Evolutionary conservation across 2,888 invertebrate genomes (phyloP).

Genomic region (Diabrotica balteata): DNA sequence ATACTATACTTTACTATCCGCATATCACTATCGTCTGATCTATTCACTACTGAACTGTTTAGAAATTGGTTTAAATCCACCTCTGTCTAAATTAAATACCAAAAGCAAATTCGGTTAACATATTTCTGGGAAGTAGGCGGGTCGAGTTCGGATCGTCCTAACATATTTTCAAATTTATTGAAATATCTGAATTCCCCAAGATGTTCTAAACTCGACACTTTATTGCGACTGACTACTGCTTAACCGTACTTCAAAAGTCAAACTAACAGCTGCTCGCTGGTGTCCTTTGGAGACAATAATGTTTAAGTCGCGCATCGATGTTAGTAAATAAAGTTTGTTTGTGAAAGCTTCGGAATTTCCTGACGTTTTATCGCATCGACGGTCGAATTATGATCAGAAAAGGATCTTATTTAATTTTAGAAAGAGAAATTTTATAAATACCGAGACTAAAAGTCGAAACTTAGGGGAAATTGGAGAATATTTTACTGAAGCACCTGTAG

Average conservation of each 20-base stretch:
- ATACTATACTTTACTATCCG: no score
- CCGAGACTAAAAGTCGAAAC: no score
- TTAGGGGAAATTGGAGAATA: no score
- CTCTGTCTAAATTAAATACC: neutral
- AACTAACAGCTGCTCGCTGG: conserved; percentile 1
- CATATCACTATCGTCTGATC: no score
- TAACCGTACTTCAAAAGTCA: neutral
- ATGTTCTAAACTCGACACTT: conserved; percentile 1
- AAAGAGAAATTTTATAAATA: no score
- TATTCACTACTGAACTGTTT: no score
- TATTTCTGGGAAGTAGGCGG: conserved; percentile 2
- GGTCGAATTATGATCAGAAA: no score
- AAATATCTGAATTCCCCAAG: conserved; percentile 4
- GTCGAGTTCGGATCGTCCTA: neutral
- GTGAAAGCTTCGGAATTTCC: neutral
- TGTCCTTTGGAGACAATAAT: neutral
- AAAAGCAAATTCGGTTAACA: neutral
- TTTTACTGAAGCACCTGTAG: no score
- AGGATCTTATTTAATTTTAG: no score
- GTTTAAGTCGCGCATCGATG: conserved; percentile 1
- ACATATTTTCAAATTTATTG: conserved; percentile 5
- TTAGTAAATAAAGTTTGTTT: neutral
- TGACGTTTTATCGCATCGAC: no score
- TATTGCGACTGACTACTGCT: neutral
- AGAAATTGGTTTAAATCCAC: neutral